phyloP scores from a whole-genome alignment of 2,888 invertebrate species.

The Heliconius sara region DNA sequence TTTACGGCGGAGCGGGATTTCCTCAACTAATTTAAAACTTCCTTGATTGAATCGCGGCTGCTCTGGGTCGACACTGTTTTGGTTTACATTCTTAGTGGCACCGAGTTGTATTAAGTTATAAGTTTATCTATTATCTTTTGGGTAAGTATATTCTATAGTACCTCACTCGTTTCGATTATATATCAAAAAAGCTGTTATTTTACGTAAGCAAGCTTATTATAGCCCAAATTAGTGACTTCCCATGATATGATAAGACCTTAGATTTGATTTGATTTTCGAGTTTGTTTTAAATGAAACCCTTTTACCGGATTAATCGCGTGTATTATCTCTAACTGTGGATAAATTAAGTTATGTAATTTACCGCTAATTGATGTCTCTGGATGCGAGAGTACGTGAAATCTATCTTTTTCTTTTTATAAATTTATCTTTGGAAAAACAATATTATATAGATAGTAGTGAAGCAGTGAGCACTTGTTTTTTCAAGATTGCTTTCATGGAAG shows the following conservation, averaged over 20 bases:
- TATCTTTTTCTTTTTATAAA: background rate
- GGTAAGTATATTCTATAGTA: background rate
- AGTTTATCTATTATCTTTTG: background rate
- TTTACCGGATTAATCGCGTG: too few species aligned
- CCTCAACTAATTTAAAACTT: constrained; percentile 40
- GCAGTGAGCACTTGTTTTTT: background rate
- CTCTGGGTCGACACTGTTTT: constrained; percentile 11
- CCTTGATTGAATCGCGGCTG: constrained; percentile 35
- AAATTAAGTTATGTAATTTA: too few species aligned
- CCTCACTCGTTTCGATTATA: background rate
- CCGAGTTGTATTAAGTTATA: constrained; percentile 5
- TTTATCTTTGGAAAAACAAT: background rate
- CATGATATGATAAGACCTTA: background rate
- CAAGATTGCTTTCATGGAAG: background rate
- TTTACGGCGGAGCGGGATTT: constrained; percentile 23
- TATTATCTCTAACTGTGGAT: too few species aligned
- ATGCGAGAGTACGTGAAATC: background rate
- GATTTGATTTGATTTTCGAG: too few species aligned
- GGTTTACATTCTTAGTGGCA: constrained; percentile 18
- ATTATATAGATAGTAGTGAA: background rate
- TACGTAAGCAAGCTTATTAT: background rate
- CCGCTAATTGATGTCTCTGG: background rate
- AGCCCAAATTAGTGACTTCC: too few species aligned
- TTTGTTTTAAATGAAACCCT: too few species aligned
- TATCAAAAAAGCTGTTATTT: background rate